Base-by-base conservation (phyloP, 2,888 invertebrate genomes). In the Meliscaeva auricollis region DNA sequence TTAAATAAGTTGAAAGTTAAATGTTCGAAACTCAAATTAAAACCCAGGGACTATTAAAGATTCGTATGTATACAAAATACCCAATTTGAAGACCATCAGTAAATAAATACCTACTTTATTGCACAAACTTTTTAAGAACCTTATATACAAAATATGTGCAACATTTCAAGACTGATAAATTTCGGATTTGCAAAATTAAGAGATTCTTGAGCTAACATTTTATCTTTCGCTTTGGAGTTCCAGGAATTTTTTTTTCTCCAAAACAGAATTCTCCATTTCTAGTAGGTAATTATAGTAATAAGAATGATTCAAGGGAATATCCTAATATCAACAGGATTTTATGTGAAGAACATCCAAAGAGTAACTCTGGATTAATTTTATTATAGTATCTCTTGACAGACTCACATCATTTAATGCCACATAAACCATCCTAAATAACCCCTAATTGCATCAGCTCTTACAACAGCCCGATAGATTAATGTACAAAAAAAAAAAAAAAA, bases 331-430 rank as follows among this genome's bases (percentile, higher is more conserved):
- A 60, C 38, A 60, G 60, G 41, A 60, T 41, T 41, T 13, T 22
- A 4, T 15, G 26, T 6, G 2, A 62, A 62, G 15, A 15, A 62
- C 15, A 41, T 15, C 26, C 5, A 20, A 17, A 13, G 38, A 20
- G 35, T 13, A 20, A 20, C 38, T 66, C 17, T 66, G 20, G 48
- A 32, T 48, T 48, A 66, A 48, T 66, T 66, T 48, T 66, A 66
- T 66, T 30, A 35, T 35, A 66, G 35, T 50, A 50, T 22, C 50
- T 50, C 50, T 66, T 66, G 66, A 50, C 48, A 35, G 35, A 66
- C 66, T 50, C 66, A 66, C 50, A 66, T 50, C 66, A 66, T 32
- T 66, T 50, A 66, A 66, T 66, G 66, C 66, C 35, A 50, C 50
- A 66, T 66, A 50, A 66, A 66, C 48, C 35, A 50, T 50, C 35